Percentiles rank a stretch among this genome's conserved stretches.
Conservation (phyloP, 1,140 invertebrate species). For the Trypoxylus dichotomus region DNA sequence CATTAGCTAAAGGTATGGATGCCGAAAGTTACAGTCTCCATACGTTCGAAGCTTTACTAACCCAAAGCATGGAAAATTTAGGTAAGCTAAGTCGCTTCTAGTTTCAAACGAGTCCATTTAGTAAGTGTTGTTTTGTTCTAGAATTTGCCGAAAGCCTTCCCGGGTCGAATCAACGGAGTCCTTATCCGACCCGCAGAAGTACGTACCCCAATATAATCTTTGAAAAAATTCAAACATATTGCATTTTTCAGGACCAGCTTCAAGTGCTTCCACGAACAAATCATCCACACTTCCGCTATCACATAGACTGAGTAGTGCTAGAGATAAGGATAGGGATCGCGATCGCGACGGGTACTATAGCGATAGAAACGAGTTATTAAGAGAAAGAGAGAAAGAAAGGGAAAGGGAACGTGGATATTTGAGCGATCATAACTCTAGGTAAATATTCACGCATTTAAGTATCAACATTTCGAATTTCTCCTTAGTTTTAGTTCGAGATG, state of each 20-base stretch:
- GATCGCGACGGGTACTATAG: constrained; percentile 84
- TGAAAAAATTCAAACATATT: too few species aligned
- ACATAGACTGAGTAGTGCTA: constrained; percentile 54
- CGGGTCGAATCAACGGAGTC: constrained; percentile 77
- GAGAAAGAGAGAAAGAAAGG: constrained; percentile 64
- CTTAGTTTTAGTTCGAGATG: constrained; percentile 62
- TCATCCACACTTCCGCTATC: constrained; percentile 77
- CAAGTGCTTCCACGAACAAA: constrained; percentile 65
- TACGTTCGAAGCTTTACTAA: constrained; percentile 88
- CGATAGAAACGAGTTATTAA: constrained; percentile 79
- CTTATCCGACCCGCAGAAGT: constrained; percentile 79
- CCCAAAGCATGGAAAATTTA: constrained; percentile 94
- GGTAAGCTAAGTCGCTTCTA: constrained; percentile 59
- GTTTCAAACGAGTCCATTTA: neutral
- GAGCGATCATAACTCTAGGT: constrained; percentile 83
- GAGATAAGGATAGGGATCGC: constrained; percentile 56
- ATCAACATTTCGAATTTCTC: neutral
- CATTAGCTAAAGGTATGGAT: constrained; percentile 91
- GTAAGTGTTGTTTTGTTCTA: constrained; percentile 50
- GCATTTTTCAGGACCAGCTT: constrained; percentile 37
- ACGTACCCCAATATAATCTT: constrained; percentile 55
- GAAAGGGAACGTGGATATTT: constrained; percentile 78
- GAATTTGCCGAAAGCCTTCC: constrained; percentile 85
- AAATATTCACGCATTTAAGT: neutral
- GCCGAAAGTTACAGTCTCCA: constrained; percentile 92